Percentiles rank a stretch among this genome's conserved stretches.
These are phyloP conservation scores for Scaptomyza parva DNA, from an alignment of 2,888 invertebrate species.

Conservation along the genomic window DNA sequence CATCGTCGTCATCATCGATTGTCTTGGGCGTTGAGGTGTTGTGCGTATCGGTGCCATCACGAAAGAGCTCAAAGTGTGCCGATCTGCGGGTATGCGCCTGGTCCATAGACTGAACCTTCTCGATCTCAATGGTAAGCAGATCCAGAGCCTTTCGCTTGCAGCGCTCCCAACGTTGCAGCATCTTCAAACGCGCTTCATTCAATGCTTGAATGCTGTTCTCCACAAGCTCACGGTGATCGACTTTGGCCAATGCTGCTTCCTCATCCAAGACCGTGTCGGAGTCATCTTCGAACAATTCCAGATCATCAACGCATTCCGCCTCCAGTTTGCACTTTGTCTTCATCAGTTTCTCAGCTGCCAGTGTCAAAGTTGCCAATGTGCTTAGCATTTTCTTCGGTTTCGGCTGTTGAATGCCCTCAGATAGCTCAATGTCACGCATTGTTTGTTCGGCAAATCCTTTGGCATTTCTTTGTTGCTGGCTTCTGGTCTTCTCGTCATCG, in stretches of 20 bases:
- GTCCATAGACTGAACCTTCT: slow-evolving; percentile 61
- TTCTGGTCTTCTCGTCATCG: slow-evolving; percentile 30
- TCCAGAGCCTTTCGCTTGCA: slow-evolving; percentile 63
- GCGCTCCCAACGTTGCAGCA: slow-evolving; percentile 63
- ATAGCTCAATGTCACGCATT: slow-evolving; percentile 56
- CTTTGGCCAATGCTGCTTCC: slow-evolving; percentile 16
- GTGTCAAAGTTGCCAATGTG: slow-evolving; percentile 52
- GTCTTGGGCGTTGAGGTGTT: slow-evolving; percentile 62
- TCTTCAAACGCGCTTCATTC: slow-evolving; percentile 51
- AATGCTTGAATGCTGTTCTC: slow-evolving; percentile 43
- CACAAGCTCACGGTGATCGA: slow-evolving; percentile 39
- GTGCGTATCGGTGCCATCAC: slow-evolving; percentile 50
- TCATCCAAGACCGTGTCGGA: slow-evolving; percentile 29
- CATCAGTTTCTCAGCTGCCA: slow-evolving; percentile 62
- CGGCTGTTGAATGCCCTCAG: slow-evolving; percentile 15
- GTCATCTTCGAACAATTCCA: not conserved
- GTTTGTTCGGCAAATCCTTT: slow-evolving; percentile 60
- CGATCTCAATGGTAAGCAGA: slow-evolving; percentile 57
- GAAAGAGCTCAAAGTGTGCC: slow-evolving; percentile 38
- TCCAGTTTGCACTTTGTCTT: slow-evolving; percentile 21
- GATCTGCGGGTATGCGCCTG: slow-evolving; percentile 24
- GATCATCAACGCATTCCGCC: not conserved
- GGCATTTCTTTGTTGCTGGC: slow-evolving; percentile 23
- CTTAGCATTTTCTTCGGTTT: slow-evolving; percentile 30
- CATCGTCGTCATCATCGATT: slow-evolving; percentile 47